Evolutionary conservation across 2,888 invertebrate species (phyloP), one percentile per base, ranked within the genome.

Genomic region (Octodonta nipae): DNA sequence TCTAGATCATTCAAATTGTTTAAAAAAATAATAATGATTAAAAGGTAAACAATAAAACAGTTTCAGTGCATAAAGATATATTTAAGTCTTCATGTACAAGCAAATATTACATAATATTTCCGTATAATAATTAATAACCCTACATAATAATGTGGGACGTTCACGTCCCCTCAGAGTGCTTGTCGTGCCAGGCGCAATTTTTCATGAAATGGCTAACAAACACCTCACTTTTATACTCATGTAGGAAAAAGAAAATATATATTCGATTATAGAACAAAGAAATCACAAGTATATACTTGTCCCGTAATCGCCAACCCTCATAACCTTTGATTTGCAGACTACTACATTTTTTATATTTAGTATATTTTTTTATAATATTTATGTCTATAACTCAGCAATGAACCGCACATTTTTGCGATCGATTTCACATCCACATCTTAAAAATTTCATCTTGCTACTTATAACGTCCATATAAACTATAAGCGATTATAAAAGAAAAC

Each of bases 41-140:
- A n/a, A n/a, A n/a, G 28, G 15, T 28, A 35, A 36, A 41, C 31
- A 15, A 24, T 22, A 31, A 34, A 10, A 15, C 20, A 13, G 15
- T 16, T 54, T 70, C 70, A 73, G 75, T 75, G 75, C 75, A 73
- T 75, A 73, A 74, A 74, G 75, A 75, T 75, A 75, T 73, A 73
- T 73, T 75, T 71, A 73, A 74, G 74, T 75, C 70, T 73, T 74
- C 75, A 75, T 75, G 71, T 75, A 75, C 74, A 75, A 75, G 75
- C 75, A 72, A 40, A 73, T 72, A 71, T 64, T 71, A 71, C 67
- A 73, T 69, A 71, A 69, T 71, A 52, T 51, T n/a, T 53, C 70
- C 68, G 67, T 62, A 61, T 60, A 59, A 56, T 37, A 30, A 15
- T 22, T 20, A 15, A 30, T 20, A 30, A 60, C 55, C 61, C 60